phyloP scores from a whole-genome alignment of 2,888 invertebrate species.

The Stenodera caucasica region DNA sequence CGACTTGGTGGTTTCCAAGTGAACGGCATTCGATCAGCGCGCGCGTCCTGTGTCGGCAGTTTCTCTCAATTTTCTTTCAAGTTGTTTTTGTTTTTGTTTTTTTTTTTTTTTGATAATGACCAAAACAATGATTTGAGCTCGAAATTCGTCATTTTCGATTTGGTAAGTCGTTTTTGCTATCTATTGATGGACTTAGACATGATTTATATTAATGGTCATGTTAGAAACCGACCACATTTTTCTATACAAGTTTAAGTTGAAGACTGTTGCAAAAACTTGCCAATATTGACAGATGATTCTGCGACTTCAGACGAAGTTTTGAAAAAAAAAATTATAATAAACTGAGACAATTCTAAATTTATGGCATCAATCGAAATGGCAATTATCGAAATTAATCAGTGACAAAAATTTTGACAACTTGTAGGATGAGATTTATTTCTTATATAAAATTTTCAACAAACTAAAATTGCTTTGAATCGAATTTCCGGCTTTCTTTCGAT shows the following conservation, averaged over 20 bases:
- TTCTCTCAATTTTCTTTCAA: not conserved
- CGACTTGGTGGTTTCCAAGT: constrained; percentile 21
- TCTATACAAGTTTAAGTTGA: not conserved
- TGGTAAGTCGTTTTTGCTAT: not conserved
- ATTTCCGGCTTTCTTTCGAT: not conserved
- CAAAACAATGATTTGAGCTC: not conserved
- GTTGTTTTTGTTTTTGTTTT: not conserved
- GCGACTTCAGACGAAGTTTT: too few species aligned
- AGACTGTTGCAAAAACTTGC: not conserved
- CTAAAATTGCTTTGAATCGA: not conserved
- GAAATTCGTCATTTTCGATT: not conserved
- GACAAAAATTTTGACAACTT: not conserved
- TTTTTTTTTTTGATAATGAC: not conserved
- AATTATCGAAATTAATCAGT: not conserved
- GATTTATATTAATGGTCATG: not conserved
- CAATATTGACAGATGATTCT: not conserved
- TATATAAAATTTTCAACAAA: not conserved
- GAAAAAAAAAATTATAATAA: too few species aligned
- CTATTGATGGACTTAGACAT: too few species aligned
- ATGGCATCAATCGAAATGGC: too few species aligned
- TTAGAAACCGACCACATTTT: not conserved
- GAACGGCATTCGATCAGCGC: constrained; percentile 38
- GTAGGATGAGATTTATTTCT: not conserved
- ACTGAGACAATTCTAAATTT: too few species aligned
- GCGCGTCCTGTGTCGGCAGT: constrained; percentile 36